Conservation (phyloP, 64 coral and sea anemone genomes). For the Montipora efflorescens region DNA sequence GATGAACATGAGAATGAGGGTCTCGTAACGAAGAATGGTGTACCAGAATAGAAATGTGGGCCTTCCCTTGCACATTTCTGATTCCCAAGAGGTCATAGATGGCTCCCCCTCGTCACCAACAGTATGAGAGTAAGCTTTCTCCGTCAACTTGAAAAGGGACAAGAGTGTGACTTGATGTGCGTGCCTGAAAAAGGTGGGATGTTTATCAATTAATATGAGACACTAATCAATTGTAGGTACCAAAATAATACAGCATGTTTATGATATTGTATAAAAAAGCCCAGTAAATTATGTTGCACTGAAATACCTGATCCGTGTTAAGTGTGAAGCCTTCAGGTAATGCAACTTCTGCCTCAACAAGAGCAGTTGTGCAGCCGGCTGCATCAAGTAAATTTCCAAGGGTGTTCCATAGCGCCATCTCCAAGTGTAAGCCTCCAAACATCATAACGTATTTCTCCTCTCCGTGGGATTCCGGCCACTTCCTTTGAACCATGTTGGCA, state of each 20-base stretch:
- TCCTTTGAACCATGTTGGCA: constrained; percentile 53
- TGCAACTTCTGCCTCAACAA: constrained; percentile 43
- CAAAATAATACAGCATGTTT: neutral
- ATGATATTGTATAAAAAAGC: neutral
- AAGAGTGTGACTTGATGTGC: constrained; percentile 59
- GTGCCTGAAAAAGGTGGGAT: constrained; percentile 37
- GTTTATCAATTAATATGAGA: neutral
- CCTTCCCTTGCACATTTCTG: constrained; percentile 17
- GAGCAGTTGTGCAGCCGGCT: constrained; percentile 9
- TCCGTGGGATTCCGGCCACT: constrained; percentile 56
- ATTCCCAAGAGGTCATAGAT: constrained; percentile 24
- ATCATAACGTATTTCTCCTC: constrained; percentile 47
- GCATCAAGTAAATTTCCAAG: constrained; percentile 25
- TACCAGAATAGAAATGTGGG: constrained; percentile 66
- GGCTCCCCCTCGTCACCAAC: neutral
- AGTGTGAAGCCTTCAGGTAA: constrained; percentile 34
- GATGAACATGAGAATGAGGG: neutral
- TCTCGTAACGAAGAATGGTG: constrained; percentile 39
- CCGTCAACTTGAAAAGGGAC: constrained; percentile 35
- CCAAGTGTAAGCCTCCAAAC: constrained; percentile 50
- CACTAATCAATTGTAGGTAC: neutral
- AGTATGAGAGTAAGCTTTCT: neutral
- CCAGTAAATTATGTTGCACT: too few species aligned
- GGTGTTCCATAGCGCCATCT: constrained; percentile 60
- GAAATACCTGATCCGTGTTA: constrained; percentile 21